Evolutionary conservation across 2,888 invertebrate genomes (phyloP).

Genomic region (Drosophila pseudotalamancana): DNA sequence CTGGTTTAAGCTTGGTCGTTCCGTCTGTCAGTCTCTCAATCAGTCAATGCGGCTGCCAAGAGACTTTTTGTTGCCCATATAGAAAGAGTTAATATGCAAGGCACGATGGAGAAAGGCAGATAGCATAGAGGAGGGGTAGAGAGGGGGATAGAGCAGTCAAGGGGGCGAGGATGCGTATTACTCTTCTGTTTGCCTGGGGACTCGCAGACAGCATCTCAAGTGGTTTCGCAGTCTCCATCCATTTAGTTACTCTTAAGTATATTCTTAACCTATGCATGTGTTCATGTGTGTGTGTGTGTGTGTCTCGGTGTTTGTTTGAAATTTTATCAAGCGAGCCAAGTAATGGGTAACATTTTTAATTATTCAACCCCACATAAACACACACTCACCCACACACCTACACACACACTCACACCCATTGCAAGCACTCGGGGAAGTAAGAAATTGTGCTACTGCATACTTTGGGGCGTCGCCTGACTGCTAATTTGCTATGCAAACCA

Average conservation of each 20-base stretch:
- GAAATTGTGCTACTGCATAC: constrained; percentile 37
- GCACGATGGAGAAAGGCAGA: constrained; percentile 25
- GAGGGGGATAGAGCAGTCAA: neutral
- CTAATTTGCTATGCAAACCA: constrained; percentile 79
- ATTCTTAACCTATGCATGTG: constrained; percentile 12
- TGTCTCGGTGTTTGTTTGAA: constrained; percentile 57
- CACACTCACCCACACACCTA: neutral
- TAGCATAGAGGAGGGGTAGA: neutral
- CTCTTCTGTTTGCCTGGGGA: constrained; percentile 22
- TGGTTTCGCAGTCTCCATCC: constrained; percentile 63
- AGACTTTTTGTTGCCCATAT: constrained; percentile 54
- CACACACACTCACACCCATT: neutral
- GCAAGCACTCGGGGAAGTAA: constrained; percentile 3
- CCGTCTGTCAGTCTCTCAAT: constrained; percentile 31
- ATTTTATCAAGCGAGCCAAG: constrained; percentile 76
- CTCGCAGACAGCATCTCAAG: constrained; percentile 72
- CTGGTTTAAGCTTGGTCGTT: constrained; percentile 14
- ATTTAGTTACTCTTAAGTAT: constrained; percentile 47
- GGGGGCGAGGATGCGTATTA: neutral
- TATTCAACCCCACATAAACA: constrained; percentile 56
- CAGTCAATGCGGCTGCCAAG: constrained; percentile 76
- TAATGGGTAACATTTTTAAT: constrained; percentile 79
- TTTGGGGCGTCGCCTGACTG: constrained; percentile 45
- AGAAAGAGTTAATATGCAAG: constrained; percentile 74
- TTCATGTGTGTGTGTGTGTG: constrained; percentile 19